These are phyloP conservation scores for Nannoperca obscura DNA, from an alignment of 2,797 vertebrate genomes.

Conservation along the genomic window DNA sequence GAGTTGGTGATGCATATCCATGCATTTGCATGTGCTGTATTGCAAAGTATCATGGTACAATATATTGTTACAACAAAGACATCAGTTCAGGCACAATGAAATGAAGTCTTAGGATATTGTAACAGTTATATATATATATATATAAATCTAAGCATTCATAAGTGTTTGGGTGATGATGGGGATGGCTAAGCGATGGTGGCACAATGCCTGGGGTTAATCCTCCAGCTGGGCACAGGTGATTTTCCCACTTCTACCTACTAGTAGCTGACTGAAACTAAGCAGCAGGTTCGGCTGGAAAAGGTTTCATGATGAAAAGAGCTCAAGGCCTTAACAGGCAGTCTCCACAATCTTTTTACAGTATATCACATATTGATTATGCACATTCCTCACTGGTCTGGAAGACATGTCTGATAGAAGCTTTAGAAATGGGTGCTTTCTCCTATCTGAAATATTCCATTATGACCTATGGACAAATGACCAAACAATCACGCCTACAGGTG, in stretches of 20 bases:
- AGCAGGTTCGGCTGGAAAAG: conserved; percentile 9
- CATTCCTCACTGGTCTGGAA: conserved; percentile 2
- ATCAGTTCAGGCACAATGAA: background rate
- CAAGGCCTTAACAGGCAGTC: background rate
- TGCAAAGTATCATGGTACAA: background rate
- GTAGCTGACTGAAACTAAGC: conserved; percentile 6
- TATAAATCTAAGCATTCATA: background rate
- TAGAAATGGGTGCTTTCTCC: background rate
- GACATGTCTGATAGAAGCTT: background rate
- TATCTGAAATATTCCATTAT: conserved; percentile 1
- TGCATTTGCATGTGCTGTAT: background rate
- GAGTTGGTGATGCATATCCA: background rate
- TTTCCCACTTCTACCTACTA: background rate
- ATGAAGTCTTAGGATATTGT: background rate
- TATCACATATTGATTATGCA: background rate
- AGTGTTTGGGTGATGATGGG: background rate
- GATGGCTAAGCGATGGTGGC: background rate
- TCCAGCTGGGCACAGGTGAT: background rate
- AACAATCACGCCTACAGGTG: too few relatives aligned
- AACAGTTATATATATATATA: too few relatives aligned
- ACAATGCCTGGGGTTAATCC: conserved; percentile 1
- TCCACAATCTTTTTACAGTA: background rate
- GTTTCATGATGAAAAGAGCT: background rate
- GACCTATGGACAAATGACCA: background rate
- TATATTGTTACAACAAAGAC: background rate